Evolutionary conservation across 2,797 vertebrate genomes (phyloP).

Genomic region (Hyperoplus lanceolatus): DNA sequence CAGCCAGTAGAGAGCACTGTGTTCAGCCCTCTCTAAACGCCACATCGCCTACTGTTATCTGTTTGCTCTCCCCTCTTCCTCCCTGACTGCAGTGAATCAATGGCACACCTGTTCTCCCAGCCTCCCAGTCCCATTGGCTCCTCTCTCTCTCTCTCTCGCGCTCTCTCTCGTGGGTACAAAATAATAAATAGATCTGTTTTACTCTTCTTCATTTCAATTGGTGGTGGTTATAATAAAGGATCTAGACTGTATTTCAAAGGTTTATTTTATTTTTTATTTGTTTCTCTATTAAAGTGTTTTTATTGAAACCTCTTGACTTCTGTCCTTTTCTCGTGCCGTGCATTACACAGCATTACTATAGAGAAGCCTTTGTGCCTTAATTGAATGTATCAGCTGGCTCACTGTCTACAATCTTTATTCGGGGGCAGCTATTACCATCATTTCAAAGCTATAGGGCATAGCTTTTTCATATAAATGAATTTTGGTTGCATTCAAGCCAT

Average conservation of each 20-base stretch:
- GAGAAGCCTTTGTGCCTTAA: not conserved
- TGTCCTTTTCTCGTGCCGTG: slow-evolving; percentile 20
- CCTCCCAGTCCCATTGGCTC: slow-evolving; percentile 60
- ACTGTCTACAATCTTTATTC: not conserved
- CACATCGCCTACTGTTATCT: slow-evolving; percentile 67
- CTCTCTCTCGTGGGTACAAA: slow-evolving; percentile 71
- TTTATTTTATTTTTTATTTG: slow-evolving; percentile 78
- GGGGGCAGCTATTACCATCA: not conserved
- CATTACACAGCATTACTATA: not conserved
- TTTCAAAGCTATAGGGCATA: not conserved
- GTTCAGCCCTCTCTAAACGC: slow-evolving; percentile 71
- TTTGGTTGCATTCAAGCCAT: too few relatives aligned
- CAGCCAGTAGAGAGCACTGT: slow-evolving; percentile 79
- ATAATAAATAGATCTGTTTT: slow-evolving; percentile 81
- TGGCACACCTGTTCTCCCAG: slow-evolving; percentile 77
- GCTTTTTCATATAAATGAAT: too few relatives aligned
- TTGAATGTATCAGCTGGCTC: not conserved
- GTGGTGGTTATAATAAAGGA: slow-evolving; percentile 84
- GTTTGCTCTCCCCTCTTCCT: slow-evolving; percentile 71
- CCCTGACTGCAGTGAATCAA: slow-evolving; percentile 75
- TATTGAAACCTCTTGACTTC: slow-evolving; percentile 64
- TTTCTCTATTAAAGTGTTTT: slow-evolving; percentile 87
- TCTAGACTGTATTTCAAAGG: slow-evolving; percentile 84
- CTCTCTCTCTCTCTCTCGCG: slow-evolving; percentile 13
- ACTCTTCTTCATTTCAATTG: slow-evolving; percentile 81